Percentiles rank a stretch among this genome's conserved stretches.
Conservation (phyloP, 1,140 invertebrate genomes). For the Tenebrio molitor region DNA sequence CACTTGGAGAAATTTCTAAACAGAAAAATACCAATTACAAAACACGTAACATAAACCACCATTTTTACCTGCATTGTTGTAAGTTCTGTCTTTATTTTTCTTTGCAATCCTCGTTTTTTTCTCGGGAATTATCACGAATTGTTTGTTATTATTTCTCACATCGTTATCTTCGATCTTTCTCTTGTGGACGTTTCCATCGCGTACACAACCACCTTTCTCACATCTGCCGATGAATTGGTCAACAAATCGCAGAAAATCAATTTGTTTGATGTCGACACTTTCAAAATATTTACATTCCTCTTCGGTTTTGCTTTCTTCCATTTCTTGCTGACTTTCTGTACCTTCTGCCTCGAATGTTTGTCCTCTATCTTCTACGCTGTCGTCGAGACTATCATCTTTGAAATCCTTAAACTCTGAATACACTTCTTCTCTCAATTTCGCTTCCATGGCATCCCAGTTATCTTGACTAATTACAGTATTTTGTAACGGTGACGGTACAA, state of each 20-base stretch:
- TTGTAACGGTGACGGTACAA: slow-evolving; percentile 44
- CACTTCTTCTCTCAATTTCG: slow-evolving; percentile 60
- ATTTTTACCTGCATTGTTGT: slow-evolving; percentile 13
- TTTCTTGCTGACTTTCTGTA: background rate
- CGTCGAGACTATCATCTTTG: slow-evolving; percentile 54
- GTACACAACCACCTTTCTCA: background rate
- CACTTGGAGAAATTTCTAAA: slow-evolving; percentile 53
- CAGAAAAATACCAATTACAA: slow-evolving; percentile 39
- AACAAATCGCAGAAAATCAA: slow-evolving; percentile 26
- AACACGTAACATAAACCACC: background rate
- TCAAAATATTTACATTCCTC: slow-evolving; percentile 29
- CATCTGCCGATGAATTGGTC: background rate
- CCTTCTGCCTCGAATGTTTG: background rate
- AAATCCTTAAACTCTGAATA: slow-evolving; percentile 13
- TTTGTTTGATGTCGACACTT: slow-evolving; percentile 12
- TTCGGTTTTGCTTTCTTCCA: background rate
- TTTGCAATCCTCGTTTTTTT: slow-evolving; percentile 8
- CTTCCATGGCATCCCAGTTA: slow-evolving; percentile 63
- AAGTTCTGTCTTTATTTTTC: slow-evolving; percentile 1
- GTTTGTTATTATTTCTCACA: slow-evolving; percentile 14
- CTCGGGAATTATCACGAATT: background rate
- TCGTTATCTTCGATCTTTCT: slow-evolving; percentile 14
- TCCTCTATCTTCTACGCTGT: slow-evolving; percentile 47
- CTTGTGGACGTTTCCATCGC: background rate
- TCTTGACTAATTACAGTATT: slow-evolving; percentile 60